phyloP scores from a whole-genome alignment of 2,797 vertebrate genomes.

The Lepus oiostolus region DNA sequence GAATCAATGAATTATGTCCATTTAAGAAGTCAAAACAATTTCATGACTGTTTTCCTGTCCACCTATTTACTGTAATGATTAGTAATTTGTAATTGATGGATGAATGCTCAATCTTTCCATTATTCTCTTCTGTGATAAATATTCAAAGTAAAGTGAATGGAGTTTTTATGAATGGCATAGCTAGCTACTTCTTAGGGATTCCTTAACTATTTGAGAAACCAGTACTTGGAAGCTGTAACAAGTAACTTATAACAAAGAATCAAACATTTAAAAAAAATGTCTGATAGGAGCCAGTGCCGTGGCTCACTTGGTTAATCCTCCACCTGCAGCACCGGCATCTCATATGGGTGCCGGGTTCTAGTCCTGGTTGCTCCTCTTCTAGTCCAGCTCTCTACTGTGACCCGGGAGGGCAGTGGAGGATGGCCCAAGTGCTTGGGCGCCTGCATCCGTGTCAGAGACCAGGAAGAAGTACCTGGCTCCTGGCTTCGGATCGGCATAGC shows the following conservation, averaged over 20 bases:
- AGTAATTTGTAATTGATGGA: neutral
- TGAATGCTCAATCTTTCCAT: conserved; percentile 12
- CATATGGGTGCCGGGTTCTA: too few species aligned
- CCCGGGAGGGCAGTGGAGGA: too few species aligned
- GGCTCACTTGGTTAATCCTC: too few species aligned
- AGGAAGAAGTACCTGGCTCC: too few species aligned
- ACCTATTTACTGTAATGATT: neutral
- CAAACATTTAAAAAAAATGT: neutral
- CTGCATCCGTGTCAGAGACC: too few species aligned
- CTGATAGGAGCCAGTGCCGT: neutral
- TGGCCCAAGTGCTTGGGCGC: too few species aligned
- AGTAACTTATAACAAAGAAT: neutral
- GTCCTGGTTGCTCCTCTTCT: too few species aligned
- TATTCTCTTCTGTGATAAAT: neutral
- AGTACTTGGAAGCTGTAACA: neutral
- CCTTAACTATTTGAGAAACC: neutral
- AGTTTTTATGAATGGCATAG: neutral
- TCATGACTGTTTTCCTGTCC: neutral
- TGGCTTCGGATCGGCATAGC: too few species aligned
- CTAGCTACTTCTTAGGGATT: neutral
- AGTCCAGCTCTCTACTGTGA: too few species aligned
- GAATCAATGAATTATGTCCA: neutral
- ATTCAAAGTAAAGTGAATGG: conserved; percentile 2
- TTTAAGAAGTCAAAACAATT: conserved; percentile 20
- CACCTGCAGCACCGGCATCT: too few species aligned